Base-by-base conservation (phyloP, 2,113 vertebrate species). In the Dissostichus mawsoni region DNA sequence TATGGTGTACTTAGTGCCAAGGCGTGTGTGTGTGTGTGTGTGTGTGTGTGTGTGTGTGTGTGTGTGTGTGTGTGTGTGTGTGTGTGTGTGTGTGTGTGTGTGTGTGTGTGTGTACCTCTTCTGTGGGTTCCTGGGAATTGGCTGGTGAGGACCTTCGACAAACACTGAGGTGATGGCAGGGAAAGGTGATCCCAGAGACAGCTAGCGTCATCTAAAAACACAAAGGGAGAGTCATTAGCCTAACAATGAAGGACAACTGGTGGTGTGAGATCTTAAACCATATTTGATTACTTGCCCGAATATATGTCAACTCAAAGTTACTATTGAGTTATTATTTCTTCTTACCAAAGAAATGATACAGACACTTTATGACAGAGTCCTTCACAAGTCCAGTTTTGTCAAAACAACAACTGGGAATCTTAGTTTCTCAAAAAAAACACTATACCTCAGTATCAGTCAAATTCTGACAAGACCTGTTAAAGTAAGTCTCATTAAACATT, bases 131-230 rank as follows among this genome's bases (percentile, higher is more conserved):
- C 91, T 95, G 94, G 12, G 96, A 95, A 86, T 97, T 96, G 61
- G 95, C 90, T 53, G 98, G 96, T 70, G 96, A 98, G 75, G 96
- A 95, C 91, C 96, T 96, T 93, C 97, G 96, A 88, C 96, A 97
- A 90, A 99, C 98, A 78, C 94, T 98, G 84, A 99, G 97, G 81
- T 96, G 97, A 93, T 99, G 98, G 93, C 97, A 99, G 82, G 98
- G 98, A 92, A 96, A 98, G 92, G 91, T 97, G 84, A 99, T 92
- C 50, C 98, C 98, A 2, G 97, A 96, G 48, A 92, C 95, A 74
- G 97, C 97, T 90, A 99, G 92, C 76, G 97, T 98, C 96, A 99
- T 97, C 98, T 99, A 80, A 63, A 72, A 74, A 93, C 11, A 80
- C 9, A 41, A 78, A 4, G 45, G 52, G 48, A 72, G 17, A 66